Percentiles rank a stretch among this genome's conserved stretches.
Evolutionary conservation across 2,113 vertebrate species (phyloP).

Genomic region (Boulengeromyrus knoepffleri): DNA sequence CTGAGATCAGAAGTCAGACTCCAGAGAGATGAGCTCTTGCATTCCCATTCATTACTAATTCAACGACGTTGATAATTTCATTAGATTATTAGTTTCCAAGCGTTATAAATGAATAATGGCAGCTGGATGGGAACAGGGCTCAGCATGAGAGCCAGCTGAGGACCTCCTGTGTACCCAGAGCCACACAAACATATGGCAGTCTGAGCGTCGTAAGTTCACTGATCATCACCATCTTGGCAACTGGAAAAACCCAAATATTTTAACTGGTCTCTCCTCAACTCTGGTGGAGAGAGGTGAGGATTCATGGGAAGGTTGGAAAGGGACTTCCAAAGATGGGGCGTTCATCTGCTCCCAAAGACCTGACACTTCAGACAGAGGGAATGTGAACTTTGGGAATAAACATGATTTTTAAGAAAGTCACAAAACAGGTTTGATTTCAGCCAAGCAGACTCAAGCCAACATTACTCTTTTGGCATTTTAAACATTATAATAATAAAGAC

Average conservation of each 20-base stretch:
- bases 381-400: not conserved
- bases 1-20: conserved; percentile 68
- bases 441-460: not conserved
- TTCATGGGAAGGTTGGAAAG: not conserved
- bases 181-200: conserved; percentile 69
- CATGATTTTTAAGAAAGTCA: not conserved
- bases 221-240: conserved; percentile 54
- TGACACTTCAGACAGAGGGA: not conserved
- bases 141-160: conserved; percentile 43
- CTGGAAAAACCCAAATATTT: conserved; percentile 42
- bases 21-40: conserved; percentile 84
- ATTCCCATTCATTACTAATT: conserved; percentile 98
- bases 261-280: not conserved
- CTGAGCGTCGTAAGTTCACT: conserved; percentile 68
- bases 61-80: conserved; percentile 98
- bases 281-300: not conserved
- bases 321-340: conserved; percentile 17
- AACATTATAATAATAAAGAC: not conserved
- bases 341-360: not conserved
- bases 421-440: not conserved
- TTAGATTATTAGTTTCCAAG: conserved; percentile 64
- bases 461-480: not conserved
- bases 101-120: conserved; percentile 95
- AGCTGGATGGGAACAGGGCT: conserved; percentile 61
- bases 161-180: not conserved